Percentiles rank a stretch among this genome's conserved stretches.
phyloP scores from a whole-genome alignment of 2,797 vertebrate species.

The Hemitrygon akajei region DNA sequence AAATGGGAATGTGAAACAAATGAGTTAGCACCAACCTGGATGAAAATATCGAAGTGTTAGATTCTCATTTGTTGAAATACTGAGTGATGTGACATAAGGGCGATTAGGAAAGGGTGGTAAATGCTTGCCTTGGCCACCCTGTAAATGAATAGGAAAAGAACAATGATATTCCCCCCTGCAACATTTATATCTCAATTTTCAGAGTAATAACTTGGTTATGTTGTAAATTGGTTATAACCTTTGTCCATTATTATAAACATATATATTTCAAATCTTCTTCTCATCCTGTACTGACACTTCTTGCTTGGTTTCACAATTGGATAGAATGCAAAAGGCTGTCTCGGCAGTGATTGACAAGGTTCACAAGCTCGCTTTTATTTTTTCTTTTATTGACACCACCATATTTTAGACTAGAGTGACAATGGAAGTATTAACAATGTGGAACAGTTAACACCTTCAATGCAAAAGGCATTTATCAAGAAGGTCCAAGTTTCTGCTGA shows the following conservation, averaged over 20 bases:
- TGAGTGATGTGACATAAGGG: not conserved
- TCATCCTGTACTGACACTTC: not conserved
- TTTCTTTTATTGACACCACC: not conserved
- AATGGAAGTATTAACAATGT: not conserved
- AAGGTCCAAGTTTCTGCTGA: not conserved
- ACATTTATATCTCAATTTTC: slow-evolving; percentile 9
- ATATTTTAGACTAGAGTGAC: not conserved
- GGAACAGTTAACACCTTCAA: not conserved
- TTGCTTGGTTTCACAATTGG: not conserved
- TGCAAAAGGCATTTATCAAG: not conserved
- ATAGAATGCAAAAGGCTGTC: not conserved
- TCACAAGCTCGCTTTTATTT: not conserved
- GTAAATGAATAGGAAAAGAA: too few species aligned
- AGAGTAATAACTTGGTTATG: not conserved
- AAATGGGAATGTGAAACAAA: not conserved
- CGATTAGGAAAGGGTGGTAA: too few species aligned
- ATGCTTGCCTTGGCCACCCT: too few species aligned
- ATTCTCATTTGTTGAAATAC: not conserved
- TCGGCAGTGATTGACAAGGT: not conserved
- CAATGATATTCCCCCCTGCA: not conserved
- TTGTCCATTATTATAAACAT: not conserved
- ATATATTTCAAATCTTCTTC: not conserved
- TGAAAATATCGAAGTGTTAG: not conserved
- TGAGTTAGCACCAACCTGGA: not conserved
- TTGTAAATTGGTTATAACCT: not conserved